phyloP scores from a whole-genome alignment of 1,140 invertebrate genomes.

The Trichoplusia ni region DNA sequence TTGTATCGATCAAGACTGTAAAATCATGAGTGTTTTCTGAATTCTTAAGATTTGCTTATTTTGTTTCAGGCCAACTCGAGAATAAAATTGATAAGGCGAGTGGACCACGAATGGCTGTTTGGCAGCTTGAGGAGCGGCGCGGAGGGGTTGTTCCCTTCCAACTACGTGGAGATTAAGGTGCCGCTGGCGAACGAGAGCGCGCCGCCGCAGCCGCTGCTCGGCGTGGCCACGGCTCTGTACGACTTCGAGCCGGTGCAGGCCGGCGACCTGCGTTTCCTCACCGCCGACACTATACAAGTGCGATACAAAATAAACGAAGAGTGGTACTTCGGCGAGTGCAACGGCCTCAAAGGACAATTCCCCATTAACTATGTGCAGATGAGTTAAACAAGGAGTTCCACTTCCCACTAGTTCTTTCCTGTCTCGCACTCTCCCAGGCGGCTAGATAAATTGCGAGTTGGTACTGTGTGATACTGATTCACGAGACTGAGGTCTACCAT shows the following conservation, averaged over 20 bases:
- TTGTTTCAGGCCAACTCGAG: slow-evolving; percentile 85
- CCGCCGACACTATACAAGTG: slow-evolving; percentile 87
- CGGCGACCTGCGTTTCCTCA: slow-evolving; percentile 70
- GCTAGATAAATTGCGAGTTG: slow-evolving; percentile 11
- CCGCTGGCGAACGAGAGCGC: slow-evolving; percentile 82
- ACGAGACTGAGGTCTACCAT: slow-evolving; percentile 48
- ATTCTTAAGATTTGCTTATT: slow-evolving; percentile 1
- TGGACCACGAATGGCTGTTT: slow-evolving; percentile 91
- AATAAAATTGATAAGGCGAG: slow-evolving; percentile 85
- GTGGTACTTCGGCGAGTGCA: slow-evolving; percentile 90
- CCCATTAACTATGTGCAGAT: slow-evolving; percentile 89
- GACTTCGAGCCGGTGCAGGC: slow-evolving; percentile 76
- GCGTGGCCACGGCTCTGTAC: slow-evolving; percentile 75
- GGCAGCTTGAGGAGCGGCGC: slow-evolving; percentile 84
- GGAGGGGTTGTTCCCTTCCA: slow-evolving; percentile 91
- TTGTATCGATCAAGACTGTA: too few species aligned
- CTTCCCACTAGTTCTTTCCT: background rate
- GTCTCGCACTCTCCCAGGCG: background rate
- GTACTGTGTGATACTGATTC: slow-evolving; percentile 26
- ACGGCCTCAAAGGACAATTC: slow-evolving; percentile 88
- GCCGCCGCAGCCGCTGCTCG: slow-evolving; percentile 33
- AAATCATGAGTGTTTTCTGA: too few species aligned
- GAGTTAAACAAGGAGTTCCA: slow-evolving; percentile 45
- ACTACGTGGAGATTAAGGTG: slow-evolving; percentile 89
- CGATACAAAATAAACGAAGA: slow-evolving; percentile 88